Percentiles rank a stretch among this genome's conserved stretches.
Conservation (phyloP, 2,888 invertebrate genomes). For the Apamea epomidion region DNA sequence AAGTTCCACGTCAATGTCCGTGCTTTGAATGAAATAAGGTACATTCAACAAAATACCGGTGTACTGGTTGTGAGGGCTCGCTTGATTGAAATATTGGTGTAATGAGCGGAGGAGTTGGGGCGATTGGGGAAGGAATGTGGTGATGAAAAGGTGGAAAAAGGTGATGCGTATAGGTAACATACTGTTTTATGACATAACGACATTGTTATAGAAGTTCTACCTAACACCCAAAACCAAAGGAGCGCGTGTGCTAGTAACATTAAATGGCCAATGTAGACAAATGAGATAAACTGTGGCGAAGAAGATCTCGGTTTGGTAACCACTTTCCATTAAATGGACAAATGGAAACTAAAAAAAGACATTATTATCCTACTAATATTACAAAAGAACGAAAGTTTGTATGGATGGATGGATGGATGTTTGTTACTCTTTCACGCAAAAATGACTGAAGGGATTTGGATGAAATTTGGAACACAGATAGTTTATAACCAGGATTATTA, state of each 20-base stretch:
- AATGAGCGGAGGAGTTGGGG: neutral
- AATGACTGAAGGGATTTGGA: no score
- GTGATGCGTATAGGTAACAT: neutral
- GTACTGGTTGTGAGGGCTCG: neutral
- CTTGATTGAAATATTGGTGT: constrained; percentile 40
- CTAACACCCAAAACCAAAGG: neutral
- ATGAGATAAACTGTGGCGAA: neutral
- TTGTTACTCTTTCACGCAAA: no score
- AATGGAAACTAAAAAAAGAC: neutral
- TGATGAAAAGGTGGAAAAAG: neutral
- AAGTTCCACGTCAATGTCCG: constrained; percentile 50
- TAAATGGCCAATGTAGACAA: neutral
- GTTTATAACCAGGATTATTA: no score
- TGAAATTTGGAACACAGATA: no score
- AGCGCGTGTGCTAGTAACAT: neutral
- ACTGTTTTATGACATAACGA: neutral
- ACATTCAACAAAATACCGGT: constrained; percentile 40
- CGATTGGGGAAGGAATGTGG: neutral
- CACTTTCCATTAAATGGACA: neutral
- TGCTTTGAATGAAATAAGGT: constrained; percentile 56
- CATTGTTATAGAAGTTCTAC: neutral
- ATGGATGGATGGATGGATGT: no score
- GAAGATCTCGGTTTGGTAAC: neutral
- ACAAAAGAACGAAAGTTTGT: no score
- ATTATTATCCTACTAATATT: no score